Evolutionary conservation across 2,888 invertebrate species (phyloP).

Genomic region (Linnaemya tessellans): DNA sequence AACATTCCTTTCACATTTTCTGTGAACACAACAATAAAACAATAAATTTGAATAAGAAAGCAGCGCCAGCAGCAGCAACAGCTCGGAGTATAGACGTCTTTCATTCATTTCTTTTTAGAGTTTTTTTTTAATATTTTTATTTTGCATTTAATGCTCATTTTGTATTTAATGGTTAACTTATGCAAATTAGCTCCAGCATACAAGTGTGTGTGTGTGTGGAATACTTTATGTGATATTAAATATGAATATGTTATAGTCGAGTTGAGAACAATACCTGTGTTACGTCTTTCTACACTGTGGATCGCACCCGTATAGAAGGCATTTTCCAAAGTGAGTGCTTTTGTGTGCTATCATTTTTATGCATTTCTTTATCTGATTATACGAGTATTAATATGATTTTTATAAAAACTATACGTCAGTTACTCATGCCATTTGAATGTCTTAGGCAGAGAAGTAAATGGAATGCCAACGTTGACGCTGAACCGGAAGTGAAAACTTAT

Average conservation of each 20-base stretch:
- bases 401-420: neutral
- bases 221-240: constrained; percentile 65
- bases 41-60: neutral
- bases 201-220: constrained; percentile 67
- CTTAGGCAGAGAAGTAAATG: neutral
- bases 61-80: neutral
- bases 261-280: constrained; percentile 36
- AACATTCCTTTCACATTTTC: neutral
- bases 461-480: too few species aligned
- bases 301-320: neutral
- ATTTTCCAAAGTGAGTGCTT: neutral
- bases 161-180: constrained; percentile 67
- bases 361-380: neutral
- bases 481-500: too few species aligned
- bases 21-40: constrained; percentile 11
- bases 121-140: constrained; percentile 12
- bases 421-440: neutral
- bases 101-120: neutral
- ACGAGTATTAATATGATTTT: constrained; percentile 1
- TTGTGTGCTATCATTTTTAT: too few species aligned
- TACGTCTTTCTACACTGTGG: neutral
- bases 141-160: constrained; percentile 10
- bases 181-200: constrained; percentile 67
- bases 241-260: constrained; percentile 61
- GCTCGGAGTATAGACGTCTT: neutral